Conservation (phyloP, 2,113 vertebrate genomes). For the Varanus komodoensis region DNA sequence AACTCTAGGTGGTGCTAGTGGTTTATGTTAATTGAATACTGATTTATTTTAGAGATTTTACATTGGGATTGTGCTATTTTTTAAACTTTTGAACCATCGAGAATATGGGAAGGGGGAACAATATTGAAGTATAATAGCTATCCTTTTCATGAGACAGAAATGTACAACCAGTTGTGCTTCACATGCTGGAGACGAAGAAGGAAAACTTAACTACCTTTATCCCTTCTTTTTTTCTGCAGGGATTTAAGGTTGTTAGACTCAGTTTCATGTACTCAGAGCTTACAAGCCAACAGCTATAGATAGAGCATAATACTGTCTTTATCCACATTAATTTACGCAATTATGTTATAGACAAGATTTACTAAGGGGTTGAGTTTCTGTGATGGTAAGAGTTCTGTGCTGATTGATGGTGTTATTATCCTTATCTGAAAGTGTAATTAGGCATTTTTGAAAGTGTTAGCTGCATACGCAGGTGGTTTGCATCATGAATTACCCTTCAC, state of each 20-base stretch:
- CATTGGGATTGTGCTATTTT: neutral
- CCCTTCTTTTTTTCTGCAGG: neutral
- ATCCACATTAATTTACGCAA: conserved; percentile 53
- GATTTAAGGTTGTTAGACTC: conserved; percentile 34
- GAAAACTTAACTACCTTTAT: conserved; percentile 27
- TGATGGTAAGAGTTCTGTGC: conserved; percentile 15
- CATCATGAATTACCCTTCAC: conserved; percentile 49
- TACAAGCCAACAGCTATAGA: conserved; percentile 48
- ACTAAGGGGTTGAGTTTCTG: conserved; percentile 47
- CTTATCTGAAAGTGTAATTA: conserved; percentile 52
- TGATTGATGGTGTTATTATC: conserved; percentile 56
- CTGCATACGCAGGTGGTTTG: neutral
- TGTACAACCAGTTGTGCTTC: conserved; percentile 36
- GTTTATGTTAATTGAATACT: conserved; percentile 33
- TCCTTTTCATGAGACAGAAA: conserved; percentile 54
- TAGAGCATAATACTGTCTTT: conserved; percentile 42
- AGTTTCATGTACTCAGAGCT: conserved; percentile 34
- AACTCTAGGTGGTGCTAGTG: conserved; percentile 79
- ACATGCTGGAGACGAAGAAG: conserved; percentile 10
- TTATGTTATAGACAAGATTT: conserved; percentile 33
- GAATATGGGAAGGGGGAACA: conserved; percentile 64
- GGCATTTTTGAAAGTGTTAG: conserved; percentile 46
- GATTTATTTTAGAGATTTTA: conserved; percentile 29
- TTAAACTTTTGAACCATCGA: conserved; percentile 50
- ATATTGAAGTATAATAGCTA: conserved; percentile 53